phyloP scores from a whole-genome alignment of 2,888 invertebrate genomes.

The Griposia aprilina region DNA sequence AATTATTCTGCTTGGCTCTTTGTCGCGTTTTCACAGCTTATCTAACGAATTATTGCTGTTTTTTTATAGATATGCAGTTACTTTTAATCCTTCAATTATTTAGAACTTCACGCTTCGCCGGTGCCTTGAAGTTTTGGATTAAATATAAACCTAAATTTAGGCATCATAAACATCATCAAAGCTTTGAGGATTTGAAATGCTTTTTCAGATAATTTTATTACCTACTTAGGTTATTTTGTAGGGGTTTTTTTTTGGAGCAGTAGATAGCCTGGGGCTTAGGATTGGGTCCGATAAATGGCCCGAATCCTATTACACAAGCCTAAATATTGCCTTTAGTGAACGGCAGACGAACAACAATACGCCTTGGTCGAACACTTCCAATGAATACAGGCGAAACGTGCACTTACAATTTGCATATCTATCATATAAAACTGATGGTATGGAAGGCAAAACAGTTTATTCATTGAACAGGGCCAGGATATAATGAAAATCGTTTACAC shows the following conservation, averaged over 20 bases:
- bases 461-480: constrained; percentile 47
- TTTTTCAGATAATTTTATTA: neutral
- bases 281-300: neutral
- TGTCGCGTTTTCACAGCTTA: constrained; percentile 16
- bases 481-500: constrained; percentile 61
- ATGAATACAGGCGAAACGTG: neutral
- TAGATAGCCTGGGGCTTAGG: neutral
- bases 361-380: constrained; percentile 13
- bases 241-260: neutral
- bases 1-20: constrained; percentile 6
- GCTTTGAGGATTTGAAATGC: neutral
- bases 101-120: neutral
- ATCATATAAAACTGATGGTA: constrained; percentile 59
- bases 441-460: constrained; percentile 48
- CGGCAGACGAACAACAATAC: constrained; percentile 9
- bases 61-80: constrained; percentile 1
- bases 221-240: neutral
- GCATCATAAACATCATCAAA: neutral
- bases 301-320: neutral
- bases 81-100: neutral
- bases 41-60: neutral
- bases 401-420: constrained; percentile 52
- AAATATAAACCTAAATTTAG: neutral
- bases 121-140: neutral
- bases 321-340: constrained; percentile 13